These are phyloP conservation scores for Xiphophorus birchmanni DNA, from an alignment of 2,797 vertebrate genomes.

Conservation along the genomic window DNA sequence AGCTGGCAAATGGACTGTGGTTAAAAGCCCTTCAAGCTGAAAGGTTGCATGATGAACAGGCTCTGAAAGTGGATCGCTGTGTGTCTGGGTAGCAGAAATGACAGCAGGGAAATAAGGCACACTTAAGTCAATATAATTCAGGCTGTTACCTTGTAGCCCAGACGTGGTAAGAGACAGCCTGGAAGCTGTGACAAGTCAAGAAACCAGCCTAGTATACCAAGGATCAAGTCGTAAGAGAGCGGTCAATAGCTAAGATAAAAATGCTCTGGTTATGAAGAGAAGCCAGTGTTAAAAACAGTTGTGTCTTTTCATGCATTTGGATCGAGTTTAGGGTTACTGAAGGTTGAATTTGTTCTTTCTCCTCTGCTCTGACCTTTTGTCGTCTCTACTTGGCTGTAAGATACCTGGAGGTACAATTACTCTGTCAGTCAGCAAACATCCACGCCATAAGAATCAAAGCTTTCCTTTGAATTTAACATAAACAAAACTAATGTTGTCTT, in stretches of 20 bases:
- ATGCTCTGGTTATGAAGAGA: slow-evolving; percentile 14
- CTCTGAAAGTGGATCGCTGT: not conserved
- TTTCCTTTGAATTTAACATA: not conserved
- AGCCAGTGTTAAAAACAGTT: slow-evolving; percentile 3
- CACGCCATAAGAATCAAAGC: not conserved
- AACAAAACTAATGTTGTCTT: not conserved
- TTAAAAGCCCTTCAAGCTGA: slow-evolving; percentile 5
- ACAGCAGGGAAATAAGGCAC: not conserved
- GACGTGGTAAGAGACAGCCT: slow-evolving; percentile 25
- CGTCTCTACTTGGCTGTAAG: not conserved
- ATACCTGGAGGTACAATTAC: not conserved
- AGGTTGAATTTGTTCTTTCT: not conserved
- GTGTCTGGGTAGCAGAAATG: not conserved
- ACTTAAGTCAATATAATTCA: not conserved
- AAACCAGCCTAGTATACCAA: slow-evolving; percentile 11
- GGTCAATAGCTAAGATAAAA: slow-evolving; percentile 39
- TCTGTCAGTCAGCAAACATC: not conserved
- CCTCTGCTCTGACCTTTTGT: not conserved
- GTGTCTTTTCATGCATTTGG: not conserved
- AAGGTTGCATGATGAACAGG: slow-evolving; percentile 1
- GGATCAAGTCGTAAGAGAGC: slow-evolving; percentile 4
- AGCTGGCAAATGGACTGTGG: slow-evolving; percentile 16
- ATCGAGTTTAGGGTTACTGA: not conserved
- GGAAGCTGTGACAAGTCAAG: slow-evolving; percentile 15
- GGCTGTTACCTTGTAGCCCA: slow-evolving; percentile 11